Conservation (phyloP, 2,797 vertebrate species). For the Anabas testudineus region DNA sequence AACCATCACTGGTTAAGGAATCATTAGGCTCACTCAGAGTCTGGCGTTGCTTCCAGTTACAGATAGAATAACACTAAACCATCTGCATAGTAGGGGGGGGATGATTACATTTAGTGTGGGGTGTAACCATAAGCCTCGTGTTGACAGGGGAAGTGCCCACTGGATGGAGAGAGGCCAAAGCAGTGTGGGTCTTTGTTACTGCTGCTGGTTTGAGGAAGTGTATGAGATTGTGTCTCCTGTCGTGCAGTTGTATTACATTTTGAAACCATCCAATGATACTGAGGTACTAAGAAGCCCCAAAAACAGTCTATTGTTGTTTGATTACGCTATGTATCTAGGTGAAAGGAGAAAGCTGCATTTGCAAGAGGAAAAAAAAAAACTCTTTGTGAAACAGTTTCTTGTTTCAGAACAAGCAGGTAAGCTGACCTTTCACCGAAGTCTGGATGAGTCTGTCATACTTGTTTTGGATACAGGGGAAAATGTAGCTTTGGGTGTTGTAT, state of each 20-base stretch:
- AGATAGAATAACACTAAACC: conserved; percentile 82
- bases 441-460: not conserved
- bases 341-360: not conserved
- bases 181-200: conserved; percentile 21
- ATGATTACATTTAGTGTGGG: conserved; percentile 59
- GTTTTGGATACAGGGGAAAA: not conserved
- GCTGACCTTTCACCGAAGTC: not conserved
- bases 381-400: no score
- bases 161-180: conserved; percentile 31
- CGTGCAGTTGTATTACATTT: conserved; percentile 11
- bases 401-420: not conserved
- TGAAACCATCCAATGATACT: not conserved
- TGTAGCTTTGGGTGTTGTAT: no score
- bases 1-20: conserved; percentile 74
- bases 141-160: conserved; percentile 66
- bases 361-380: no score
- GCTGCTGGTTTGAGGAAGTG: conserved; percentile 17
- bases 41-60: conserved; percentile 72
- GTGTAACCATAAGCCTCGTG: conserved; percentile 69
- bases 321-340: not conserved
- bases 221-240: not conserved
- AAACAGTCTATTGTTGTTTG: not conserved
- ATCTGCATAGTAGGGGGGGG: conserved; percentile 76
- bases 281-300: not conserved
- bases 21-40: conserved; percentile 78